Evolutionary conservation across 2,888 invertebrate genomes (phyloP), one percentile per base, ranked within the genome.

Genomic region (Spodoptera exigua): DNA sequence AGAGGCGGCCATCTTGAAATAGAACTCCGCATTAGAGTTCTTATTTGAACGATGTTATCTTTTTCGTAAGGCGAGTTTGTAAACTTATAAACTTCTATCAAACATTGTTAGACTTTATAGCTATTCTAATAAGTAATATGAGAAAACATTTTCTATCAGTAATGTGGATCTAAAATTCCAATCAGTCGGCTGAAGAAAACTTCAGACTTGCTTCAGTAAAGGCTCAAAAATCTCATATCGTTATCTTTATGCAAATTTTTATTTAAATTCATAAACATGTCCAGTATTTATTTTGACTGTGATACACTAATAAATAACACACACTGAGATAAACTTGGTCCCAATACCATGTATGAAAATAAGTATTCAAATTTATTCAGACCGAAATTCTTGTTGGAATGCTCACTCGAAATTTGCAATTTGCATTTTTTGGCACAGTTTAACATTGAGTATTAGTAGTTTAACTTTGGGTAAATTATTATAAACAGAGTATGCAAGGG

Each of bases 361-460:
- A 63, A 66, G 55, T 71, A 85, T 84, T 85, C 78, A 85, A 85
- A 84, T 84, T 84, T 85, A 85, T 84, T 84, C 83, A 70, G 66
- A 60, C 43, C 64, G 52, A 77, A 27, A 72, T 72, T 78, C 78
- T 78, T 77, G 68, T 80, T 79, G 70, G 76, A 76, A n/a, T 52
- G 51, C 27, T 55, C 49, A 62, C 61, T 63, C 55, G 59, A 64
- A 74, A 71, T 61, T 48, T 61, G 53, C 55, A 60, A 63, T 68
- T 58, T 64, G 47, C 46, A 62, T 61, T 52, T 59, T 76, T 74
- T 73, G 36, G 17, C 35, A 13, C 16, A 41, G 16, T 51, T 58
- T 49, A 16, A 37, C 7, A 9, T 21, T 36, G 54, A 66, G 66
- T 63, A 60, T 58, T 18, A 16, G 39, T 63, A 76, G 68, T 62